Evolutionary conservation across 1,140 invertebrate genomes (phyloP), one percentile per base, ranked within the genome.

Genomic region (Dreissena polymorpha): DNA sequence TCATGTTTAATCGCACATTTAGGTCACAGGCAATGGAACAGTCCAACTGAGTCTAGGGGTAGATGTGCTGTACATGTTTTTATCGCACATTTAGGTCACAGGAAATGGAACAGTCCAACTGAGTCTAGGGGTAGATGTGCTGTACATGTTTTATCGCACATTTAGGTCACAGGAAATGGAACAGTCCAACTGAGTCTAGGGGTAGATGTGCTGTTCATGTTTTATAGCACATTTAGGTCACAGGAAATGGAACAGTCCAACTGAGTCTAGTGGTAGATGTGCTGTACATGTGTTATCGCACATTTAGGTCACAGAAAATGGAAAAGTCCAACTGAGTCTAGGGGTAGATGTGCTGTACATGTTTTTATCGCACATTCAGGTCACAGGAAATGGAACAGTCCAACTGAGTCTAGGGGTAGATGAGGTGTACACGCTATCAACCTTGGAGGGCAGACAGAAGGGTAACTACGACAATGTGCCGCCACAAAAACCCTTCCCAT

Each of bases 391-490:
- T 75, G 84, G 83, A 39, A 27, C 39, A 64, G 21, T 89, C 23
- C 70, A 69, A 21, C 50, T 89, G 21, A 23, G 65, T 51, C 71
- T 90, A 23, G 79, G 68, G 12, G 83, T 89, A 13, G 87, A 90
- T 82, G 83, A 73, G 53, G 67, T 90, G 21, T 86, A 85, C 64
- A 90, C 89, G 21, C 60, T 90, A 27, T 86, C 87, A 0, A 90
- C 89, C 10, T 57, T 90, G 6, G 67, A 39, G 53, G 65, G 67
- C 16, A 87, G 87, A 49, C 65, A 77, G 12, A 88, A 86, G 68
- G 86, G 81, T 21, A 81, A 51, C 16, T 75, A 83, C 69, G 29
- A 55, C 27, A 29, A 68, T 18, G 82, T 88, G 13, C 84, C 84
- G 64, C 25, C 49, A 8, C 64, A 73, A 0, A 72, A 81, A 73